A percentile compares a stretch with the other conserved stretches of the same genome.
These are phyloP conservation scores for Strigamia maritima DNA, from an alignment of 2,888 invertebrate genomes.

Conservation along the genomic window DNA sequence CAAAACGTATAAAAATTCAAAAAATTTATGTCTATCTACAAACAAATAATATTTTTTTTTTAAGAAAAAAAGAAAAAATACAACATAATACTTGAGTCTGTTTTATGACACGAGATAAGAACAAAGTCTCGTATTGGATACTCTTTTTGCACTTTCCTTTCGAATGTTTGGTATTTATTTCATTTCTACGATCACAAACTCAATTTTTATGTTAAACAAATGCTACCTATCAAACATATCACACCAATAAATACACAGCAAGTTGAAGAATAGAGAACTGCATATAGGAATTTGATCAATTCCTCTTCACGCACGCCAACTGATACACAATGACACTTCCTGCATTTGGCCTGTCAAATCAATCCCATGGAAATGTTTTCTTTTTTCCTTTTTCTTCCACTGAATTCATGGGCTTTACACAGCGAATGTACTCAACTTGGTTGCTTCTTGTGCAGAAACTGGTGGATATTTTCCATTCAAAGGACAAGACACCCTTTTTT, in stretches of 20 bases:
- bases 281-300: constrained; percentile 1
- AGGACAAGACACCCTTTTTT: not conserved
- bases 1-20: too few species aligned
- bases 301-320: not conserved
- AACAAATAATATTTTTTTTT: too few species aligned
- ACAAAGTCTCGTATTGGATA: too few species aligned
- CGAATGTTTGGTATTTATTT: not conserved
- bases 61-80: too few species aligned
- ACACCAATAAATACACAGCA: not conserved
- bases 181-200: not conserved
- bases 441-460: not conserved
- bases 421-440: not conserved
- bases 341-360: constrained; percentile 9
- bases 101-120: too few species aligned
- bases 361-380: constrained; percentile 5
- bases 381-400: not conserved
- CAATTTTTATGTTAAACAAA: not conserved
- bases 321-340: constrained; percentile 5
- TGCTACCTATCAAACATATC: not conserved
- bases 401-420: not conserved
- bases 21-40: too few species aligned
- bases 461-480: not conserved
- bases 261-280: not conserved
- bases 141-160: too few species aligned
- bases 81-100: too few species aligned